Percentiles rank a stretch among this genome's conserved stretches.
These are phyloP conservation scores for Nebria ingens DNA, from an alignment of 1,140 invertebrate genomes.

Conservation along the genomic window DNA sequence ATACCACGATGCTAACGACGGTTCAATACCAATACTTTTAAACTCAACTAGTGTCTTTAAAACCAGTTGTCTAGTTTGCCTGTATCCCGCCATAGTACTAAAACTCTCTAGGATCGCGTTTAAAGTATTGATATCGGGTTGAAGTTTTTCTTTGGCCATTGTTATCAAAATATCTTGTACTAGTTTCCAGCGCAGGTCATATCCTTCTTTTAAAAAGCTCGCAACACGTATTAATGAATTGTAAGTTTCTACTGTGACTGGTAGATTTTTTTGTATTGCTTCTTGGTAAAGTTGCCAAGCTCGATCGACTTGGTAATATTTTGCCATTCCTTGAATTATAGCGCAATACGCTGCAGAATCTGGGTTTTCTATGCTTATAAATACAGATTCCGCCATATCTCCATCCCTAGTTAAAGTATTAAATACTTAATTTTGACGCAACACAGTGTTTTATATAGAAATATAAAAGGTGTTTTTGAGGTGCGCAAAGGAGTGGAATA, in stretches of 20 bases:
- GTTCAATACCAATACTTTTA: constrained; percentile 54
- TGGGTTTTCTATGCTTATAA: constrained; percentile 50
- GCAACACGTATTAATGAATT: constrained; percentile 56
- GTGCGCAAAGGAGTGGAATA: neutral
- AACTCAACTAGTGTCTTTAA: constrained; percentile 59
- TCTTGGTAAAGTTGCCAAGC: constrained; percentile 56
- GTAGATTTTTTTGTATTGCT: constrained; percentile 49
- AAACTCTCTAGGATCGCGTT: constrained; percentile 54
- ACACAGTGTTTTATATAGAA: neutral
- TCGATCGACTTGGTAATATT: constrained; percentile 51
- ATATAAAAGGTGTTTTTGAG: neutral
- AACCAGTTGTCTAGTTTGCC: constrained; percentile 33
- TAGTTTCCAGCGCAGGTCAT: constrained; percentile 49
- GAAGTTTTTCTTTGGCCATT: constrained; percentile 46
- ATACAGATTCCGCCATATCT: constrained; percentile 57
- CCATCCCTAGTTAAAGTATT: constrained; percentile 41
- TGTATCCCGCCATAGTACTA: constrained; percentile 37
- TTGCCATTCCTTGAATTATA: constrained; percentile 63
- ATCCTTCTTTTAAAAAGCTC: constrained; percentile 48
- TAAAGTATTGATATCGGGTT: constrained; percentile 64
- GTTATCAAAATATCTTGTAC: constrained; percentile 44
- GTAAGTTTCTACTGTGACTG: constrained; percentile 53
- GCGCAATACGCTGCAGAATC: constrained; percentile 50
- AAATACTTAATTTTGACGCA: no score
- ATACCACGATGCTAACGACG: constrained; percentile 63